Evolutionary conservation across 2,797 vertebrate species (phyloP).

Genomic region (Siniperca scherzeri): DNA sequence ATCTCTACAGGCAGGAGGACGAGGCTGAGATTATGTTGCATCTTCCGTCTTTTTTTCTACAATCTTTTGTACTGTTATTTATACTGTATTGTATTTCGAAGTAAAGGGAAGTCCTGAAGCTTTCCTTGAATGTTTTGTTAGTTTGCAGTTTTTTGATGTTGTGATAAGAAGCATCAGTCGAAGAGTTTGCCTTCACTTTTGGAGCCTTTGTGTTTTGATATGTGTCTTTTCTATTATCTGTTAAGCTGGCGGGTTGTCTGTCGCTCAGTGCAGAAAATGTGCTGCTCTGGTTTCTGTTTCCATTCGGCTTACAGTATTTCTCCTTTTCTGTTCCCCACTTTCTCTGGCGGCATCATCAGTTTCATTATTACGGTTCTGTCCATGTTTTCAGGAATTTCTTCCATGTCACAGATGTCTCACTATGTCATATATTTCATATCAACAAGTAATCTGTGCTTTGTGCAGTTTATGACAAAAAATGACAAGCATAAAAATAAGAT

Average conservation of each 20-base stretch:
- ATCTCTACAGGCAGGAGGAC: conserved; percentile 33
- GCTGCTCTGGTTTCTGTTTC: neutral
- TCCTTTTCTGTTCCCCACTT: neutral
- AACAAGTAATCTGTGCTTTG: conserved; percentile 22
- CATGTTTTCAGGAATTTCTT: neutral
- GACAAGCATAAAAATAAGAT: conserved; percentile 1
- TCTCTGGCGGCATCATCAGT: neutral
- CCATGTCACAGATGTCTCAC: conserved; percentile 8
- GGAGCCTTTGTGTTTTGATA: conserved; percentile 67
- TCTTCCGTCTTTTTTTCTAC: conserved; percentile 64
- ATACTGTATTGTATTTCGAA: conserved; percentile 61
- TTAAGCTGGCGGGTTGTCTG: conserved; percentile 13
- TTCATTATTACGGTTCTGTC: conserved; percentile 1
- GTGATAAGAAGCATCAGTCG: conserved; percentile 26
- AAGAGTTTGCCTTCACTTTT: conserved; percentile 64
- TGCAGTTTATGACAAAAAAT: conserved; percentile 21
- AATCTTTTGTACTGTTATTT: conserved; percentile 74
- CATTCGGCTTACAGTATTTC: neutral
- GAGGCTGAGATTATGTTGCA: conserved; percentile 62
- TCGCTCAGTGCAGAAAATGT: neutral
- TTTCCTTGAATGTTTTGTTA: conserved; percentile 68
- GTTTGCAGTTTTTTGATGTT: conserved; percentile 46
- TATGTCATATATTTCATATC: conserved; percentile 29
- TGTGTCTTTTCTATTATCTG: conserved; percentile 60
- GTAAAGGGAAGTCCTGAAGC: conserved; percentile 39